Evolutionary conservation across 2,888 invertebrate genomes (phyloP).

Genomic region (Junonia oenone): DNA sequence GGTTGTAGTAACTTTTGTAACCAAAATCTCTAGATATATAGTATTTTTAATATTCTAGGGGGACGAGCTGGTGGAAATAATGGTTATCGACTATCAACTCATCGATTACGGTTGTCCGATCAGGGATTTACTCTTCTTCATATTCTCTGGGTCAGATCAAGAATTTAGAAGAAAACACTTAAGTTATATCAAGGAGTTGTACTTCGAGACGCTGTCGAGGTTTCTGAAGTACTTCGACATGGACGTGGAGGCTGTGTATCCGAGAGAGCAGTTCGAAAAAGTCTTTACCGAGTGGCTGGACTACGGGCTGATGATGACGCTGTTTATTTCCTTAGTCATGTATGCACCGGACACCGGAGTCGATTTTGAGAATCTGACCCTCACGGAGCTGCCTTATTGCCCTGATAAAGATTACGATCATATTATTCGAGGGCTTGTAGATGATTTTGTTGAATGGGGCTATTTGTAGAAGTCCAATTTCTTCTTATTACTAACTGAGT

Average conservation of each 20-base stretch:
- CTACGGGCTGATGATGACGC: conserved; percentile 40
- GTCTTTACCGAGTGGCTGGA: conserved; percentile 40
- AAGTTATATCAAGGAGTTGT: conserved; percentile 40
- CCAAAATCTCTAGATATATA: too few relatives aligned
- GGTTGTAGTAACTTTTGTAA: too few relatives aligned
- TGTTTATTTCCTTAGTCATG: conserved; percentile 38
- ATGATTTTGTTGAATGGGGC: conserved; percentile 35
- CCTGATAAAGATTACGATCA: conserved; percentile 35
- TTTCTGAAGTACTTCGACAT: conserved; percentile 43
- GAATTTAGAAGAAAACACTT: conserved; percentile 42
- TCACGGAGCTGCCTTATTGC: conserved; percentile 31
- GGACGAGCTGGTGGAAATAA: conserved; percentile 31
- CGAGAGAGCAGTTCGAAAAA: conserved; percentile 41
- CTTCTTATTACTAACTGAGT: too few relatives aligned
- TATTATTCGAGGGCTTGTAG: conserved; percentile 38
- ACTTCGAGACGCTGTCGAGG: conserved; percentile 38
- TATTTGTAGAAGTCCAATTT: not conserved
- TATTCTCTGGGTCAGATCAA: conserved; percentile 42
- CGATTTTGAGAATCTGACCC: conserved; percentile 33
- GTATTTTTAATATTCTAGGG: not conserved
- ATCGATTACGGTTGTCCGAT: conserved; percentile 42
- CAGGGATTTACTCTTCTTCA: conserved; percentile 44
- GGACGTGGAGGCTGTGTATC: conserved; percentile 38
- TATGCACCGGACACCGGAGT: conserved; percentile 40
- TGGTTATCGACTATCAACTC: conserved; percentile 46